Evolutionary conservation across 2,797 vertebrate species (phyloP).

Genomic region (Argyrosomus regius): DNA sequence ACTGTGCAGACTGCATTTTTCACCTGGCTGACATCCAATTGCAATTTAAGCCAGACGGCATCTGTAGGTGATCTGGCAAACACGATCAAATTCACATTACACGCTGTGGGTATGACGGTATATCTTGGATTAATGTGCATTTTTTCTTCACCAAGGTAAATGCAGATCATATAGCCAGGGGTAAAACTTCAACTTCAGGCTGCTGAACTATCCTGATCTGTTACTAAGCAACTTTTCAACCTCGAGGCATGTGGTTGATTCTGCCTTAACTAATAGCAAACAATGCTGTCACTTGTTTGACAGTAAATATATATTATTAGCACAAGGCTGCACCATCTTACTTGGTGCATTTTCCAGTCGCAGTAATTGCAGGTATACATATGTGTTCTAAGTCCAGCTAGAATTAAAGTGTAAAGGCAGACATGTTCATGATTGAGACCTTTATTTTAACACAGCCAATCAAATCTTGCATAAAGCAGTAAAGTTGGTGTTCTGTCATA

Average conservation of each 20-base stretch:
- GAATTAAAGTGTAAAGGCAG: not conserved
- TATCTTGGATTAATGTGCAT: slow-evolving; percentile 19
- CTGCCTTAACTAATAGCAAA: not conserved
- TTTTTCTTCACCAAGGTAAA: not conserved
- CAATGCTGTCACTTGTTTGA: not conserved
- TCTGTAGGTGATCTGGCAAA: slow-evolving; percentile 28
- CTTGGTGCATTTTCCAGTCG: not conserved
- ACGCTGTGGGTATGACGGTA: slow-evolving; percentile 9
- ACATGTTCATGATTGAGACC: not conserved
- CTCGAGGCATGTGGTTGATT: not conserved
- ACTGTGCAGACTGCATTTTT: not conserved
- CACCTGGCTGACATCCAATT: slow-evolving; percentile 18
- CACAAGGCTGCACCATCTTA: not conserved
- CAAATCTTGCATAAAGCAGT: not conserved
- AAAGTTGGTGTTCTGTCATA: not conserved
- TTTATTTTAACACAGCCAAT: not conserved
- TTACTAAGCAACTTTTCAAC: slow-evolving; percentile 8
- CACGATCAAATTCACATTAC: slow-evolving; percentile 26
- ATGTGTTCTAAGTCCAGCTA: no score
- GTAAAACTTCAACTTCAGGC: not conserved
- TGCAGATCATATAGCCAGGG: slow-evolving; percentile 22
- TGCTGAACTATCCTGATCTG: not conserved
- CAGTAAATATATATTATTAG: not conserved
- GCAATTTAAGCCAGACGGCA: slow-evolving; percentile 8
- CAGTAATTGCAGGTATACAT: not conserved